These are phyloP conservation scores for Aricia artaxerxes DNA, from an alignment of 2,888 invertebrate species.

Conservation along the genomic window DNA sequence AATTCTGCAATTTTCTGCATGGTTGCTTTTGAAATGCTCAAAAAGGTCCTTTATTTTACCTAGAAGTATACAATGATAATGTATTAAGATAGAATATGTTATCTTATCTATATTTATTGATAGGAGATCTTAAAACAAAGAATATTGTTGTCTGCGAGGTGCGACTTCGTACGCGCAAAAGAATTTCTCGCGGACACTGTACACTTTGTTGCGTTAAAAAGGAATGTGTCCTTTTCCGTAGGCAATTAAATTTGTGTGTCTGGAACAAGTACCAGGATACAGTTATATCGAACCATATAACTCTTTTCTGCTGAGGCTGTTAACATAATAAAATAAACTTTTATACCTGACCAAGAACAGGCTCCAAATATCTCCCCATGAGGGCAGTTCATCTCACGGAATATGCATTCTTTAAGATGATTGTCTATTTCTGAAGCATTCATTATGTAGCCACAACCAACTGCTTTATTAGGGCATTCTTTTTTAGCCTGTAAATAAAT, in stretches of 20 bases:
- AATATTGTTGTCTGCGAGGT: not conserved
- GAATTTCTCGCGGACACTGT: too few relatives aligned
- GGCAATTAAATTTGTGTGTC: too few relatives aligned
- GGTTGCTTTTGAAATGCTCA: slow-evolving; percentile 67
- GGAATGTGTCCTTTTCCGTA: too few relatives aligned
- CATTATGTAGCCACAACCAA: slow-evolving; percentile 63
- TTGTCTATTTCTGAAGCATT: slow-evolving; percentile 52
- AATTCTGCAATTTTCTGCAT: slow-evolving; percentile 54
- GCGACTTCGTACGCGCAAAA: not conserved
- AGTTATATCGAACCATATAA: not conserved
- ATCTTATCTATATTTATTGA: not conserved
- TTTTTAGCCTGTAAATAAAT: slow-evolving; percentile 54
- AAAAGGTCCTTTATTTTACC: slow-evolving; percentile 62
- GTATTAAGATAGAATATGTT: not conserved
- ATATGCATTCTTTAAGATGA: slow-evolving; percentile 69
- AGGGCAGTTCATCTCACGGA: slow-evolving; percentile 66
- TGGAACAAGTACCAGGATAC: not conserved
- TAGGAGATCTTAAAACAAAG: not conserved
- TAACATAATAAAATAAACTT: slow-evolving; percentile 11
- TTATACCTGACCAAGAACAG: slow-evolving; percentile 70
- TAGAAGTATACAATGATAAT: slow-evolving; percentile 43
- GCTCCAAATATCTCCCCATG: slow-evolving; percentile 63
- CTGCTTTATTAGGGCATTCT: slow-evolving; percentile 60
- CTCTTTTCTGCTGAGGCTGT: not conserved
- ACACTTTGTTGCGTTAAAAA: too few relatives aligned